Conservation (phyloP, 2,888 invertebrate genomes). For the Thyatira batis region DNA sequence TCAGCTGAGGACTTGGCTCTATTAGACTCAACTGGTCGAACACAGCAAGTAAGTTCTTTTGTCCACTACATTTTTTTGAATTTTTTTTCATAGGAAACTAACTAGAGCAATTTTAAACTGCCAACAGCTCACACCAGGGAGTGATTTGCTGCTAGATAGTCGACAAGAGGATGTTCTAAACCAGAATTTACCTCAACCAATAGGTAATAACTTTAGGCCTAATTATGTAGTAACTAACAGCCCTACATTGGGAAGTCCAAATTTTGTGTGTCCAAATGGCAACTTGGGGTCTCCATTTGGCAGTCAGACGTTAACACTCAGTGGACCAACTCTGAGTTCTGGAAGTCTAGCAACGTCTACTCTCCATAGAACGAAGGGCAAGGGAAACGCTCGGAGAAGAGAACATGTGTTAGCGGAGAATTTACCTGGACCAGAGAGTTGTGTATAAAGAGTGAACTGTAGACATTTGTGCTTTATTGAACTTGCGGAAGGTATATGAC, state of each 20-base stretch:
- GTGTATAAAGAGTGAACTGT: slow-evolving; percentile 81
- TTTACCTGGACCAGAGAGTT: slow-evolving; percentile 94
- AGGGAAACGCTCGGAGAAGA: slow-evolving; percentile 80
- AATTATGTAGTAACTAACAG: slow-evolving; percentile 69
- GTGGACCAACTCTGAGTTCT: slow-evolving; percentile 73
- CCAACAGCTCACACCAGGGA: slow-evolving; percentile 62
- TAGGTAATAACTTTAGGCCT: slow-evolving; percentile 67
- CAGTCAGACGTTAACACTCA: slow-evolving; percentile 65
- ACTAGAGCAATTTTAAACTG: slow-evolving; percentile 13
- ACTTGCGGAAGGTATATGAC: not conserved
- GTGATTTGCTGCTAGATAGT: slow-evolving; percentile 53
- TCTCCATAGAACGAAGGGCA: slow-evolving; percentile 78
- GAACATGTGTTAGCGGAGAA: slow-evolving; percentile 92
- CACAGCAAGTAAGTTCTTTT: slow-evolving; percentile 54
- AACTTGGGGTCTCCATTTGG: slow-evolving; percentile 69
- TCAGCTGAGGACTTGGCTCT: slow-evolving; percentile 77
- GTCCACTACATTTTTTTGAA: not conserved
- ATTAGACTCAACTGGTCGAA: slow-evolving; percentile 66
- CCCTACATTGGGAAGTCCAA: slow-evolving; percentile 76
- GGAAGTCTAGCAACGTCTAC: slow-evolving; percentile 73
- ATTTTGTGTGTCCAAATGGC: slow-evolving; percentile 77
- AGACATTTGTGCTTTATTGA: slow-evolving; percentile 20
- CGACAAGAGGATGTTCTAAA: slow-evolving; percentile 71
- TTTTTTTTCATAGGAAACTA: not conserved
- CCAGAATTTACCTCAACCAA: slow-evolving; percentile 63